phyloP scores from a whole-genome alignment of 2,888 invertebrate species.

The Phyto melanocephala region DNA sequence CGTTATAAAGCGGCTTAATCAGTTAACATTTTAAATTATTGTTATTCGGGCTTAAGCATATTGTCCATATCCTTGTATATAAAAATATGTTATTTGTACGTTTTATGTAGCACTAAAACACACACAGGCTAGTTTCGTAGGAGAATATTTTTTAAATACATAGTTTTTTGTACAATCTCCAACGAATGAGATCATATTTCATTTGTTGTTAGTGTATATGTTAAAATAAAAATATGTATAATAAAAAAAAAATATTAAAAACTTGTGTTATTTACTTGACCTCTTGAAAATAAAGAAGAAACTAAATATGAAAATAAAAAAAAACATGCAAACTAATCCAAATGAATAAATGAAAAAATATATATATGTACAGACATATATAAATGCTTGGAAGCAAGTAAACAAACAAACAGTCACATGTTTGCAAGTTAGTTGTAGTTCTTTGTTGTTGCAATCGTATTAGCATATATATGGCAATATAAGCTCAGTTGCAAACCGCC shows the following conservation, averaged over 20 bases:
- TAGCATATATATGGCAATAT: background rate
- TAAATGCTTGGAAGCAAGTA: too few relatives aligned
- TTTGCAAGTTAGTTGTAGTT: background rate
- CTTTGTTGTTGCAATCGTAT: background rate
- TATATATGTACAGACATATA: too few relatives aligned
- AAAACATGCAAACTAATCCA: slow-evolving; percentile 32
- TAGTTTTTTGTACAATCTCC: slow-evolving; percentile 38
- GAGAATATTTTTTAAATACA: slow-evolving; percentile 19
- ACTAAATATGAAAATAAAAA: slow-evolving; percentile 6
- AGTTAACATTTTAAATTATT: slow-evolving; percentile 35
- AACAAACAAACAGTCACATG: slow-evolving; percentile 6
- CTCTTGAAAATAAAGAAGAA: slow-evolving; percentile 48
- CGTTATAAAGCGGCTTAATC: slow-evolving; percentile 32
- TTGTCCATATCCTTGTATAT: background rate
- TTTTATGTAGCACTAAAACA: too few relatives aligned
- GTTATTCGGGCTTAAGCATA: slow-evolving; percentile 15
- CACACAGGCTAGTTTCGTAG: background rate
- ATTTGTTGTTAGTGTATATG: slow-evolving; percentile 33
- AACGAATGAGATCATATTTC: slow-evolving; percentile 54
- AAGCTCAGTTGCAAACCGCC: slow-evolving; percentile 49
- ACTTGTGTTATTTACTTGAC: slow-evolving; percentile 56
- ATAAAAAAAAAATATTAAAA: slow-evolving; percentile 20
- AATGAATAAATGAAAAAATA: slow-evolving; percentile 41
- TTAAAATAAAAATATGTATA: slow-evolving; percentile 10
- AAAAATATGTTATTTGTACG: background rate